Conservation (phyloP, 64 coral and sea anemone genomes). For the Pachyseris speciosa region DNA sequence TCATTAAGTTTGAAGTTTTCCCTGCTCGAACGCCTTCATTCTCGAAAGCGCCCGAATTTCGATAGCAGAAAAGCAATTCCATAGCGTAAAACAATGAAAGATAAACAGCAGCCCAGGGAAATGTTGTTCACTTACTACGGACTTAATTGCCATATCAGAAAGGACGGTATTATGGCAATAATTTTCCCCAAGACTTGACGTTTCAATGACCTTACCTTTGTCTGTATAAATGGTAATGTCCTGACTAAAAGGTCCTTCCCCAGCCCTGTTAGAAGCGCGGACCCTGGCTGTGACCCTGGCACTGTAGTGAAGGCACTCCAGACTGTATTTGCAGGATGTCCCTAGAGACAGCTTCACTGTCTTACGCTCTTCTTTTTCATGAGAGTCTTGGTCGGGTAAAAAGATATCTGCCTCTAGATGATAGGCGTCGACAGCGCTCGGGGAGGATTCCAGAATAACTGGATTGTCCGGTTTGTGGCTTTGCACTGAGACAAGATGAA, state of each 20-base stretch:
- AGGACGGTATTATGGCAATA: too few species aligned
- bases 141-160: too few species aligned
- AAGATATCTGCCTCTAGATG: constrained; percentile 71
- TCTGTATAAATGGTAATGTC: constrained; percentile 57
- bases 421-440: constrained; percentile 77
- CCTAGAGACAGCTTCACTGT: constrained; percentile 59
- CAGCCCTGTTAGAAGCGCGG: constrained; percentile 84
- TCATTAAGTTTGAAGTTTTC: too few species aligned
- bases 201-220: constrained; percentile 53
- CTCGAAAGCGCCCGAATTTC: too few species aligned
- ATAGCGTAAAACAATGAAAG: too few species aligned
- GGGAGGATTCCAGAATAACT: constrained; percentile 77
- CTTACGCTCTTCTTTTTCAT: constrained; percentile 54
- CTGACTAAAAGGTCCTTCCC: constrained; percentile 79
- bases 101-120: too few species aligned
- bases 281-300: constrained; percentile 68
- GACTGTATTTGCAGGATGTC: constrained; percentile 46
- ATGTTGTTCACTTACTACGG: too few species aligned
- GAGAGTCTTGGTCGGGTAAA: constrained; percentile 4
- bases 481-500: constrained; percentile 73
- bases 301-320: constrained; percentile 79
- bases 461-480: constrained; percentile 71
- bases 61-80: too few species aligned
- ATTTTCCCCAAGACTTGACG: background rate
- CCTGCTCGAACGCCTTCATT: too few species aligned